Base-by-base conservation (phyloP, 2,797 vertebrate genomes). In the Apogon hyalosoma region DNA sequence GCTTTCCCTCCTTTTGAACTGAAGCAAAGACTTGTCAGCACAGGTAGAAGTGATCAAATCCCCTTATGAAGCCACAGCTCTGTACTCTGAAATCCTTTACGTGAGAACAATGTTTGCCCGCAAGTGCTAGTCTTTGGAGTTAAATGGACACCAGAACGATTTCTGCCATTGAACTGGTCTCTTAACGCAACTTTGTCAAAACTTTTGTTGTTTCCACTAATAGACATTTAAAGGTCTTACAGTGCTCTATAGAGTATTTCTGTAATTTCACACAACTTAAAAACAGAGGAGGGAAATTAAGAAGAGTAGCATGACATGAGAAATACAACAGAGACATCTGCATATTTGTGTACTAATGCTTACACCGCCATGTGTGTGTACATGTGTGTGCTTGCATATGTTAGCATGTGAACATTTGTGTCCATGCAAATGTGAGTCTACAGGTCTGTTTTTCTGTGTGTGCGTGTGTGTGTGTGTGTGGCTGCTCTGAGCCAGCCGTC, bases 401-500 rank as follows among this genome's bases (percentile, higher is more conserved):
- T 78, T 79, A 88, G 87, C 74, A 76, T 79, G 75, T 72, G 84
- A 84, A 80, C 76, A 84, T 89, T 76, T 85, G 86, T 84, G 79
- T 89, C 84, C 79, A 89, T 88, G 89, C 86, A 88, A 88, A 88
- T 91, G 84, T 42, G 49, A 82, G 89, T 87, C 85, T 60, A 87
- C 87, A 87, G 86, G 87, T 89, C 85, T 67, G 82, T 80, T 73
- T 65, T 28, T 52, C 51, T 14, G 73, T 65, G 69, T 45, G 60
- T 51, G 67, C 45, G 69, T 40, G 54, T 40, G 53, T 50, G 69
- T 63, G 71, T 63, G 58, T 83, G 78, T 80, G 87, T 61, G 77
- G 69, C 78, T 84, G 87, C 88, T 90, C 76, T 70, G 88, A 92
- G 89, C 88, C 88, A 83, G 91, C 90, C 88, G 85, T 90, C 88